A percentile compares a stretch with the other conserved stretches of the same genome.
These are phyloP conservation scores for Chlamydotis undulata DNA, from an alignment of 2,113 vertebrate species.

Conservation along the genomic window DNA sequence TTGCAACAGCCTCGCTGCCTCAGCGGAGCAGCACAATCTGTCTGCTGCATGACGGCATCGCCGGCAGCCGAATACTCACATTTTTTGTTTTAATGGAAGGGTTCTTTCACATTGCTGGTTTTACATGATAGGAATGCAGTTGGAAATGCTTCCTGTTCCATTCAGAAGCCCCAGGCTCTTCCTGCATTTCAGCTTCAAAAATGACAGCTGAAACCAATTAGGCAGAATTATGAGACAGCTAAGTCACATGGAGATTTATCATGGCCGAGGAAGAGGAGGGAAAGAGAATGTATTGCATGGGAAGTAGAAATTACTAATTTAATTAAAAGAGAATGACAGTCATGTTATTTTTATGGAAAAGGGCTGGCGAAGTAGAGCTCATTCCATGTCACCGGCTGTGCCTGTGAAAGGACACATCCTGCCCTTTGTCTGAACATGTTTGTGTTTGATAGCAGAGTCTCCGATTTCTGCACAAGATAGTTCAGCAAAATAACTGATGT, in stretches of 20 bases:
- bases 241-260: constrained; percentile 66
- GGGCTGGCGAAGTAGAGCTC: neutral
- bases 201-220: constrained; percentile 80
- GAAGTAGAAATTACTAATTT: constrained; percentile 60
- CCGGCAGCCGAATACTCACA: constrained; percentile 68
- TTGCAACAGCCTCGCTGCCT: constrained; percentile 36
- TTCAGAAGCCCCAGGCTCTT: constrained; percentile 71
- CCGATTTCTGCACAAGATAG: neutral
- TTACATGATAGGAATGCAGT: constrained; percentile 73
- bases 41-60: constrained; percentile 61
- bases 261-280: constrained; percentile 31
- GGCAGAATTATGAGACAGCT: constrained; percentile 64
- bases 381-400: neutral
- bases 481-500: neutral
- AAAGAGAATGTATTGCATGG: constrained; percentile 18
- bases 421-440: neutral
- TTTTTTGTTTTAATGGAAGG: constrained; percentile 74
- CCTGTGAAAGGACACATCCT: neutral
- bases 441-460: constrained; percentile 19
- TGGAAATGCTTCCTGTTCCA: constrained; percentile 74
- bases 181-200: constrained; percentile 63
- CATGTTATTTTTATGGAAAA: neutral
- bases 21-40: constrained; percentile 61
- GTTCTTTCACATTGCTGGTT: constrained; percentile 72
- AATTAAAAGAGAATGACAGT: constrained; percentile 55